Evolutionary conservation across 2,888 invertebrate genomes (phyloP), one percentile per base, ranked within the genome.

Genomic region (Eupithecia insigniata): DNA sequence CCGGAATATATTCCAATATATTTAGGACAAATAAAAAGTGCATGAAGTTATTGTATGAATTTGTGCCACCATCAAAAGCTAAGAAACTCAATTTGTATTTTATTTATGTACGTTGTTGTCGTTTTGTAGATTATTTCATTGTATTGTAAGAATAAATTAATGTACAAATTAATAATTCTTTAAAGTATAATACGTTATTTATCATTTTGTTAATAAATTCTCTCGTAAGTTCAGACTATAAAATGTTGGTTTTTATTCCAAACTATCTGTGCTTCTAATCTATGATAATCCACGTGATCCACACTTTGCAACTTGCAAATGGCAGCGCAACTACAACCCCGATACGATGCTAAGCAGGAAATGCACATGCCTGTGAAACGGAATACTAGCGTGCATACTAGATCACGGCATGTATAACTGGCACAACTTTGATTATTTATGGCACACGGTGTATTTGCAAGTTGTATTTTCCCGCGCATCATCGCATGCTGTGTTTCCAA

Each of bases 81-180:
- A 82, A 82, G 80, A 83, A 86, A 86, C 87, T 88, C 86, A 83
- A 87, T 86, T 88, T 87, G 87, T 88, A 88, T 43, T 89, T 87
- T 87, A 89, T 84, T 87, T 87, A 89, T 84, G 85, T 88, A 88
- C 86, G 88, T 91, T 91, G 89, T 91, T 90, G 89, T 88, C 85
- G 88, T 89, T 86, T 90, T 87, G 85, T 85, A 86, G 86, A 88
- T 88, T 87, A 87, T 89, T 87, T 86, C 85, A 86, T 84, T 82
- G 86, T 82, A 83, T 87, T 89, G 79, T 90, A 88, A 89, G 80
- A 88, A 86, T 88, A 87, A 89, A 88, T 85, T 89, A 92, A 91
- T 94, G 93, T 94, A 94, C 93, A 94, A 93, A 93, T 91, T 90
- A 92, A 92, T 92, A 90, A 87, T 90, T 92, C 89, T 86, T 90